Evolutionary conservation across 2,113 vertebrate species (phyloP), one percentile per base, ranked within the genome.

Genomic region (Charina bottae): DNA sequence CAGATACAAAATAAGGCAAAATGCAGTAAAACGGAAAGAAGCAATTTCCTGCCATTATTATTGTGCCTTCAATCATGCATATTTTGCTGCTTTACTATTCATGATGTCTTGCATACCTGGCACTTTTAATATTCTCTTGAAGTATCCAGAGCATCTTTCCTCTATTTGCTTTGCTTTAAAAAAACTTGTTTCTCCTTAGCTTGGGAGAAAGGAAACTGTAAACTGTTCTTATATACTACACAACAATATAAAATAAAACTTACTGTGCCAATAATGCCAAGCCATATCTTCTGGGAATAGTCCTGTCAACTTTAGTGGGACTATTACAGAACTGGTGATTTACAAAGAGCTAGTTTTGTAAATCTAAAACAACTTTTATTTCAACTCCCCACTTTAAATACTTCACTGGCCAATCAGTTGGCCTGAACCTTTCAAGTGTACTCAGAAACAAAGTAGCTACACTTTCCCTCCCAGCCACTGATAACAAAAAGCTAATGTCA

Each of bases 181-280:
- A 68, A 89, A 92, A 85, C 83, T 78, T 92, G 33, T 62, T 42
- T 54, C 53, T 94, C 58, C 5, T 85, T 92, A 92, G 33, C 68
- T 94, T 94, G 92, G 92, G 33, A 94, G 94, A 94, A 64, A 46
- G 94, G 92, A 94, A 95, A 92, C 83, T 59, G 11, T 90, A 95
- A 96, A 96, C 33, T 54, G 89, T 58, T 93, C 1, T 78, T 90
- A 88, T 58, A 90, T 94, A 93, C 93, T 91, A 91, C 49, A 49
- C 92, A 58, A 53, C 94, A 93, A 93, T 91, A 93, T 90, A 93
- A 83, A 93, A 90, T 86, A 0, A 0, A 96, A 95, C 92, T 92
- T 60, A 90, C 90, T 94, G 86, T 33, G 10, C n/a, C 62, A 87
- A 64, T 26, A 91, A 72, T 72, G 13, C 90, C 53, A 91, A 33